These are phyloP conservation scores for Nansenia antarctica DNA, from an alignment of 2,113 vertebrate species.

Conservation along the genomic window DNA sequence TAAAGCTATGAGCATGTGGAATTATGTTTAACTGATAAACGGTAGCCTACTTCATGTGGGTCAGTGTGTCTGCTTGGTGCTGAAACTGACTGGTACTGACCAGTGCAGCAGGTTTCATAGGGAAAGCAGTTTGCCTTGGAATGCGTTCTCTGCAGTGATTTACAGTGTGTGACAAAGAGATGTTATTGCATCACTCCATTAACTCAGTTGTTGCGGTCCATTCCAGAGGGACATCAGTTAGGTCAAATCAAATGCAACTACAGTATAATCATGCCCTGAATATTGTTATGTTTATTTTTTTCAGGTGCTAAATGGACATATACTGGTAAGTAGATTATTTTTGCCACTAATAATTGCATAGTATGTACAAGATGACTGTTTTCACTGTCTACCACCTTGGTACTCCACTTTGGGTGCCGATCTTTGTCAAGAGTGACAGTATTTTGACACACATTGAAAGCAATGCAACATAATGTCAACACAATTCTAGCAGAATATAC, in stretches of 20 bases:
- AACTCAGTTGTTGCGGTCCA: too few species aligned
- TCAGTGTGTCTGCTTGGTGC: neutral
- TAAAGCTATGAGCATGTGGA: neutral
- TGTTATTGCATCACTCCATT: neutral
- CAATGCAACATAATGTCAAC: too few species aligned
- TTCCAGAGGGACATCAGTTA: neutral
- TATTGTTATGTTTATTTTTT: constrained; percentile 56
- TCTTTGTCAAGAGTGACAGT: too few species aligned
- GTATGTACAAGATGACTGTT: neutral
- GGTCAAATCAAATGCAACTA: neutral
- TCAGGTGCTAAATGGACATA: constrained; percentile 88
- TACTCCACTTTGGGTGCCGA: too few species aligned
- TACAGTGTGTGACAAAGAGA: neutral
- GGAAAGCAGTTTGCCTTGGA: neutral
- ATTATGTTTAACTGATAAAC: neutral
- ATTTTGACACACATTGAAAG: too few species aligned
- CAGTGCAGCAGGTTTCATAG: constrained; percentile 16
- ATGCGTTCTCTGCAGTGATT: constrained; percentile 20
- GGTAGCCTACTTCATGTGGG: neutral
- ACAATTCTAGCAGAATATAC: too few species aligned
- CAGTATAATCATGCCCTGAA: neutral
- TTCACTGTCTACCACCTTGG: neutral
- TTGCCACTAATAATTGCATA: neutral
- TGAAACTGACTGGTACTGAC: constrained; percentile 4
- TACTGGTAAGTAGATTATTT: constrained; percentile 78